A percentile compares a stretch with the other conserved stretches of the same genome.
Conservation (phyloP, 1,140 invertebrate species). For the Laupala kohalensis region DNA sequence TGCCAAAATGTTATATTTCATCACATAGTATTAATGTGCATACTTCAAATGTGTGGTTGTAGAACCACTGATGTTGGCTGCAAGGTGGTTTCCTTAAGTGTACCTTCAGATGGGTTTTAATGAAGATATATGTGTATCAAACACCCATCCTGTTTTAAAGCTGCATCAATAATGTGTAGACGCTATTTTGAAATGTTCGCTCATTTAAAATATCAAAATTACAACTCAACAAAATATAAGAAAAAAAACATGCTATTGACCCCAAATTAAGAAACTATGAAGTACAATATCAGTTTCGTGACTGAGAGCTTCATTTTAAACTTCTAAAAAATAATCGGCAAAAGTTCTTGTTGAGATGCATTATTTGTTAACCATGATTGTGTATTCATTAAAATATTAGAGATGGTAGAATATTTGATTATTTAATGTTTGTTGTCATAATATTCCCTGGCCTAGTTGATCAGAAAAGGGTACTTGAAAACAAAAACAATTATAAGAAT, state of each 20-base stretch:
- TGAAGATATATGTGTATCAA: background rate
- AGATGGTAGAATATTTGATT: background rate
- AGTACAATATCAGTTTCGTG: background rate
- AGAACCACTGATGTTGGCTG: background rate
- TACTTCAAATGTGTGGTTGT: slow-evolving; percentile 2
- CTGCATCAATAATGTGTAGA: background rate
- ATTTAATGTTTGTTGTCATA: slow-evolving; percentile 7
- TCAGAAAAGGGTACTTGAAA: background rate
- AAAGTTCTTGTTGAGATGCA: background rate
- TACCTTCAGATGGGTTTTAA: background rate
- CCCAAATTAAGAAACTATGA: background rate
- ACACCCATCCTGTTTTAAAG: background rate
- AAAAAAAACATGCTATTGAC: background rate
- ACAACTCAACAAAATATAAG: background rate
- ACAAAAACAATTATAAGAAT: background rate
- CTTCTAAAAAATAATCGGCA: background rate
- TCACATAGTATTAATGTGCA: slow-evolving; percentile 6
- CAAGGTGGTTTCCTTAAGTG: background rate
- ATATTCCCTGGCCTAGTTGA: background rate
- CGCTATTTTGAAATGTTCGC: background rate
- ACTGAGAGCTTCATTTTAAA: slow-evolving; percentile 5
- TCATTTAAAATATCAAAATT: background rate
- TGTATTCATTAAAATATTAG: background rate
- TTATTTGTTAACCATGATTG: slow-evolving; percentile 4
- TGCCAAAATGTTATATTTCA: slow-evolving; percentile 4